Percentiles rank a stretch among this genome's conserved stretches.
Evolutionary conservation across 1,140 invertebrate genomes (phyloP).

Genomic region (Harlomillsia oculata): DNA sequence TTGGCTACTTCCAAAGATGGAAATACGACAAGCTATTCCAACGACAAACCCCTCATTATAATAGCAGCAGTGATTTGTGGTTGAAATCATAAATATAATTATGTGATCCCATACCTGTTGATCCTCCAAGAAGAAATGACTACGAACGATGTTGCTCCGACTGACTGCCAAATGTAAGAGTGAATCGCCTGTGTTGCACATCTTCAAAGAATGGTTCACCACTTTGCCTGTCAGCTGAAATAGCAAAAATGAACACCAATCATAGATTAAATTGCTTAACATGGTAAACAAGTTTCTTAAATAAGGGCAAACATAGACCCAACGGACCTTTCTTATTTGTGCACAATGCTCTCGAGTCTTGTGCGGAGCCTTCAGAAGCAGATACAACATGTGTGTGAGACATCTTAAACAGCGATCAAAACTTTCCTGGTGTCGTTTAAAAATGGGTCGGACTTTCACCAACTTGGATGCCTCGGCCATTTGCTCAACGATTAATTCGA

Average conservation of each 20-base stretch:
- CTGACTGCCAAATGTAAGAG: constrained; percentile 71
- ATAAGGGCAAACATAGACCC: too few relatives aligned
- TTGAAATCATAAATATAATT: background rate
- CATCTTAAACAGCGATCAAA: constrained; percentile 69
- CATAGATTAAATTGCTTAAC: background rate
- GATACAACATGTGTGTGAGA: constrained; percentile 67
- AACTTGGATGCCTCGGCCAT: constrained; percentile 49
- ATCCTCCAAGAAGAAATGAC: constrained; percentile 65
- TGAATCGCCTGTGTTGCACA: constrained; percentile 61
- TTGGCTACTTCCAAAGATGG: constrained; percentile 57
- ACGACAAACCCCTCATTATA: constrained; percentile 27
- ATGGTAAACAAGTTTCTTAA: background rate
- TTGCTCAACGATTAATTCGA: constrained; percentile 53
- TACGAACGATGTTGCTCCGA: constrained; percentile 64
- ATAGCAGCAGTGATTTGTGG: background rate
- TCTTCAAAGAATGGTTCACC: constrained; percentile 54
- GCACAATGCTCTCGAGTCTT: constrained; percentile 44
- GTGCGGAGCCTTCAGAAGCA: constrained; percentile 54
- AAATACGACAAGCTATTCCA: constrained; percentile 48
- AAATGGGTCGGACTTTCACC: constrained; percentile 55
- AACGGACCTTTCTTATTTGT: constrained; percentile 18
- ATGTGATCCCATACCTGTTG: constrained; percentile 47
- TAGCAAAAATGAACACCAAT: background rate
- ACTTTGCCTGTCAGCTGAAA: constrained; percentile 43
- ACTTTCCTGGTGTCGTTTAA: constrained; percentile 66